These are phyloP conservation scores for Grammomys surdaster DNA, from an alignment of 2,113 vertebrate species.

Conservation along the genomic window DNA sequence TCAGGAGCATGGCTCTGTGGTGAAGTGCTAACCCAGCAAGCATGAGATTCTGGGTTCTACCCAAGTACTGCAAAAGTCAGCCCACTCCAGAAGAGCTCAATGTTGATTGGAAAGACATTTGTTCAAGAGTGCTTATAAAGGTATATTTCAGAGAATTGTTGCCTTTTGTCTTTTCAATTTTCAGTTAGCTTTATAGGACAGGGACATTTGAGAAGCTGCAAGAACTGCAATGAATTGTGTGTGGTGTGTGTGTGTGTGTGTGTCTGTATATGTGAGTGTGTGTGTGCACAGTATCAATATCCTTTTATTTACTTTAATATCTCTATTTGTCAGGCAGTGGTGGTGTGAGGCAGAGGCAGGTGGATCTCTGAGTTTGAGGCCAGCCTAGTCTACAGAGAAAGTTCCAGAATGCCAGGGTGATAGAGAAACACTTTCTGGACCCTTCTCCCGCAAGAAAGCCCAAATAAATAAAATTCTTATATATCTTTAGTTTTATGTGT, in stretches of 20 bases:
- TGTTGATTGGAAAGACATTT: background rate
- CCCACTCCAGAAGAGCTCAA: background rate
- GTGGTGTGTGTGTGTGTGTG: background rate
- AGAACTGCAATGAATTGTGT: background rate
- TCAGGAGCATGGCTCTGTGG: background rate
- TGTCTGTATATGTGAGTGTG: background rate
- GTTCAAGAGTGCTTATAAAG: background rate
- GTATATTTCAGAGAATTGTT: background rate
- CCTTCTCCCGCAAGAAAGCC: background rate
- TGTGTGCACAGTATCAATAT: background rate
- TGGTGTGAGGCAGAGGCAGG: background rate
- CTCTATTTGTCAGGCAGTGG: background rate
- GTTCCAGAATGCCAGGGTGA: background rate
- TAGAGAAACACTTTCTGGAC: background rate
- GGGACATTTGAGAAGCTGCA: background rate
- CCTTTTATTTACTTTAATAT: background rate
- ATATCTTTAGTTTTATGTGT: background rate
- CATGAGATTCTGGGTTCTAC: no score
- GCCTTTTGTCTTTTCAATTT: constrained; percentile 6
- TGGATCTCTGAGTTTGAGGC: background rate
- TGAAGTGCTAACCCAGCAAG: background rate
- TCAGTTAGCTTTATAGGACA: constrained; percentile 13
- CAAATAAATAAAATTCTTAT: background rate
- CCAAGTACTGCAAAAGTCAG: background rate
- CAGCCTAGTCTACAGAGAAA: background rate